Percentiles rank a stretch among this genome's conserved stretches.
Evolutionary conservation across 2,113 vertebrate genomes (phyloP).

Genomic region (Lepus timidus): DNA sequence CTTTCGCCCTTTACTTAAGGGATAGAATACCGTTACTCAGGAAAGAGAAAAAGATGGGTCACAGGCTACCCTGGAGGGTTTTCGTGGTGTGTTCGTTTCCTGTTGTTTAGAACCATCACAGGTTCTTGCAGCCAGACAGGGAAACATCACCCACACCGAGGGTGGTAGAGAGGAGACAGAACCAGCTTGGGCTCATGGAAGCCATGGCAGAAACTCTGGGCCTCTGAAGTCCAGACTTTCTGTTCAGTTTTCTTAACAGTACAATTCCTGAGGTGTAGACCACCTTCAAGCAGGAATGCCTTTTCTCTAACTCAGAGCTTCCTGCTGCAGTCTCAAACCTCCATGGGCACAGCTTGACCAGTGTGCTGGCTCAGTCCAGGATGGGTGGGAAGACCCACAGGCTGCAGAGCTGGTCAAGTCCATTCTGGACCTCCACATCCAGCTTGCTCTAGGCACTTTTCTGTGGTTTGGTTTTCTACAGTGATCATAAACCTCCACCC

Average conservation of each 20-base stretch:
- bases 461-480: background rate
- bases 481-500: background rate
- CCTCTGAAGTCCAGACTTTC: background rate
- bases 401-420: background rate
- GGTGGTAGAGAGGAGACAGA: background rate
- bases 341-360: background rate
- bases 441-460: background rate
- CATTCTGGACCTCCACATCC: background rate
- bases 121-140: background rate
- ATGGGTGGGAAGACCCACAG: background rate
- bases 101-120: background rate
- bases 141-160: background rate
- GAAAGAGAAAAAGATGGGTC: background rate
- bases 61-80: background rate
- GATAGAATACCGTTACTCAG: background rate
- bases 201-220: background rate
- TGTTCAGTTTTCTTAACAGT: background rate
- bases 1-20: conserved; percentile 30
- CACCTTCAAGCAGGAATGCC: background rate
- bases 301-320: background rate
- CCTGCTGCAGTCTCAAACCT: background rate
- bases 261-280: background rate
- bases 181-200: background rate
- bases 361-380: background rate
- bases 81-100: background rate